Evolutionary conservation across 2,888 invertebrate genomes (phyloP), one percentile per base, ranked within the genome.

Genomic region (Seladonia tumulorum): DNA sequence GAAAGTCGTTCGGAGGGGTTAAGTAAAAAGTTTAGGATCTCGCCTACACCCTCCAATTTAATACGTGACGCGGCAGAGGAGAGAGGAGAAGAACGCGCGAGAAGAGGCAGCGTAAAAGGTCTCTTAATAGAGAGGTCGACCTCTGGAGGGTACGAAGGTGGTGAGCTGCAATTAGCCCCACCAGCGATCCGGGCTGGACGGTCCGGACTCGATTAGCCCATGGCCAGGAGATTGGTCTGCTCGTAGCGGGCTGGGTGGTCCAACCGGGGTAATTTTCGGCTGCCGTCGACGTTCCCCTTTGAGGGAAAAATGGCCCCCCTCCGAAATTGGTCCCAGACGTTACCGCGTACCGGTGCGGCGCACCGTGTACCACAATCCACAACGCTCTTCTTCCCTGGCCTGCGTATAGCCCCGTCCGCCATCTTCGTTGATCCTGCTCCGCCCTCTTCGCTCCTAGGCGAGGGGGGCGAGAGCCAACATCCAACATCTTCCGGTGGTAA

Each of bases 151-250:
- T 88, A 88, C 85, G 87, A 89, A 91, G 88, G 90, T 90, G 92
- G 88, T 87, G 89, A 90, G 90, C 90, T 87, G 93, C 93, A 94
- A 94, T 94, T 94, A 94, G 91, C 94, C 94, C 94, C 94, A 93
- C 94, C 92, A 90, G 85, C 22, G 18, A 53, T 74, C 53, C 25
- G 70, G 87, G 86, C 75, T 80, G 82, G 87, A 53, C 53, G 53
- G 89, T 87, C 90, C 89, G 87, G 90, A 87, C 92, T 91, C 92
- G 94, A 94, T 94, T 94, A 94, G 93, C 91, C 91, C 93, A 91
- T 92, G 91, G 92, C 91, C 92, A 89, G 91, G 92, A 94, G 94
- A 94, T 94, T 94, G 94, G 94, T 91, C 92, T 92, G 92, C 88
- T 90, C 86, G 85, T 88, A 83, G 78, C 88, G 88, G 89, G 83